These are phyloP conservation scores for Phaethornis superciliosus DNA, from an alignment of 2,113 vertebrate genomes.

Conservation along the genomic window DNA sequence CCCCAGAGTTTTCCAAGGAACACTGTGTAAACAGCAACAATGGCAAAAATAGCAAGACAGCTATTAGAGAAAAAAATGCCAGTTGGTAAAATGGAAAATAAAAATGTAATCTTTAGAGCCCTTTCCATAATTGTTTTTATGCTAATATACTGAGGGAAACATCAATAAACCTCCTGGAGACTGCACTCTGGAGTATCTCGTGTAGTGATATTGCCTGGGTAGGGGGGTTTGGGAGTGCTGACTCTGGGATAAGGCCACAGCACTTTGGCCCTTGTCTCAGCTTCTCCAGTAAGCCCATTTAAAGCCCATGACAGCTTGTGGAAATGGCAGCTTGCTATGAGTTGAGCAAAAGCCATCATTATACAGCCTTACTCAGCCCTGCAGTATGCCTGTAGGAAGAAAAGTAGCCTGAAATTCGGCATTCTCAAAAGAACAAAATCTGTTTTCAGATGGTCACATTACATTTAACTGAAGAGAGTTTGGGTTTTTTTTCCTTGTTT, in stretches of 20 bases:
- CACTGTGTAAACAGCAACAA: background rate
- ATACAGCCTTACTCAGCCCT: background rate
- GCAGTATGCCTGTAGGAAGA: background rate
- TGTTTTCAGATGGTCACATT: background rate
- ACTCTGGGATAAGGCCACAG: background rate
- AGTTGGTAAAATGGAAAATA: background rate
- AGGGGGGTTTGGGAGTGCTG: background rate
- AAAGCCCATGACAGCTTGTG: background rate
- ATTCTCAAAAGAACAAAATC: background rate
- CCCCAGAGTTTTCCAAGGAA: background rate
- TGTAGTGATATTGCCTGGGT: background rate
- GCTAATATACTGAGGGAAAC: background rate
- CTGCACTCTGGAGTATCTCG: background rate
- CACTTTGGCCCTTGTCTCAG: background rate
- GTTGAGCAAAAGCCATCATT: accelerated
- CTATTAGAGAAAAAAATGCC: background rate
- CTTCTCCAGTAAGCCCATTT: background rate
- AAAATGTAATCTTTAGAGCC: background rate
- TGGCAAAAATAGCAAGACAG: constrained; percentile 7
- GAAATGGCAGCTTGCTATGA: background rate
- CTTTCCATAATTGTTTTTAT: background rate
- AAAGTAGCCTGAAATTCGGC: background rate
- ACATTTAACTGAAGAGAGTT: background rate
- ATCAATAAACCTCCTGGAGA: background rate
- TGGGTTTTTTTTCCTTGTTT: background rate